Evolutionary conservation across 2,113 vertebrate genomes (phyloP).

Genomic region (Zosterops pallidus): DNA sequence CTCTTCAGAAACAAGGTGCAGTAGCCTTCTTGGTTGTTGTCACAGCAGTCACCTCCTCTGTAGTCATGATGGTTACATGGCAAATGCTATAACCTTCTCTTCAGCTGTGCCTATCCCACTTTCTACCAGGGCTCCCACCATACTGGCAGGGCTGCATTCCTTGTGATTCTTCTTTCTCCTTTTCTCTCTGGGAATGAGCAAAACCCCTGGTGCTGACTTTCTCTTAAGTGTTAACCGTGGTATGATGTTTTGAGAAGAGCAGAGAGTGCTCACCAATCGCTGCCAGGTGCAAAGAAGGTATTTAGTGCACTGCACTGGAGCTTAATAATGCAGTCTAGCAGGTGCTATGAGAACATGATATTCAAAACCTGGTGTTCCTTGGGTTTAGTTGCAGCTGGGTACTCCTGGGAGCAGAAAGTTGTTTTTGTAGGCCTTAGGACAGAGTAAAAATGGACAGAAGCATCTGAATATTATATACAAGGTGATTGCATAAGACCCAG

Average conservation of each 20-base stretch:
- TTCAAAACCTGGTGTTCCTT: background rate
- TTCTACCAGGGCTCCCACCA: background rate
- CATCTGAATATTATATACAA: background rate
- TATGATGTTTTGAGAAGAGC: background rate
- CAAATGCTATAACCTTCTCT: background rate
- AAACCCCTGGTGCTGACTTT: accelerated
- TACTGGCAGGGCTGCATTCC: background rate
- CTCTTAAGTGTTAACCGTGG: background rate
- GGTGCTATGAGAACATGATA: background rate
- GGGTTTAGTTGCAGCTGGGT: background rate
- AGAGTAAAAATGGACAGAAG: background rate
- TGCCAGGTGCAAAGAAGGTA: background rate
- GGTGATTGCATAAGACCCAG: background rate
- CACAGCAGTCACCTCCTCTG: background rate
- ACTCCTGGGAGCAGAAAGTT: background rate
- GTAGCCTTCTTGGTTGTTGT: background rate
- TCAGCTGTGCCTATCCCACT: background rate
- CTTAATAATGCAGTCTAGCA: background rate
- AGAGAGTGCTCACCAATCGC: accelerated
- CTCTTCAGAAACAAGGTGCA: background rate
- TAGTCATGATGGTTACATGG: background rate
- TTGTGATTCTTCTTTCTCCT: background rate
- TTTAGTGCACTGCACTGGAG: background rate
- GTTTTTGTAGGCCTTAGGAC: background rate
- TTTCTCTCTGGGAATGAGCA: background rate